Percentiles rank a stretch among this genome's conserved stretches.
phyloP scores from a whole-genome alignment of 2,888 invertebrate genomes.

The Pachycephus smyrnensis region DNA sequence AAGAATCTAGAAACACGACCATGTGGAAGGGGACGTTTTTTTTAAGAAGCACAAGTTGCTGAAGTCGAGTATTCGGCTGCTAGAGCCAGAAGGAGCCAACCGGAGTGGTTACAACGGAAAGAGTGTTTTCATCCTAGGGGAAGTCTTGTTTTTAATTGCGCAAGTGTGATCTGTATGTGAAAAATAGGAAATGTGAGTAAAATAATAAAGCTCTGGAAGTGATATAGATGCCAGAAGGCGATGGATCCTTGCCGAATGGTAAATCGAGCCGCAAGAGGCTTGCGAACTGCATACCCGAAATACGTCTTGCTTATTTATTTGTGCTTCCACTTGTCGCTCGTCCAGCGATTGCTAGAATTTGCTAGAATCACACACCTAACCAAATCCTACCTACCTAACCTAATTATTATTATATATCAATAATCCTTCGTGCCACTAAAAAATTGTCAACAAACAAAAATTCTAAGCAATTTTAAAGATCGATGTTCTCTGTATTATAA shows the following conservation, averaged over 20 bases:
- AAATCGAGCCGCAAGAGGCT: slow-evolving; percentile 26
- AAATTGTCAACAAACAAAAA: background rate
- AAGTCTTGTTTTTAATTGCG: slow-evolving; percentile 5
- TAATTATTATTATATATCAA: background rate
- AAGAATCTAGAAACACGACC: background rate
- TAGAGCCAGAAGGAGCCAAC: background rate
- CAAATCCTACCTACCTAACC: background rate
- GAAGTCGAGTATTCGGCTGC: background rate
- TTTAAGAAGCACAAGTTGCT: background rate
- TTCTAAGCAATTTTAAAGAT: background rate
- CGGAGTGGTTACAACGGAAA: slow-evolving; percentile 4
- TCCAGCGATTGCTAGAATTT: slow-evolving; percentile 20
- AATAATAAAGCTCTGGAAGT: slow-evolving; percentile 7
- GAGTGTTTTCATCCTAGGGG: background rate
- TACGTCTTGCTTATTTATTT: slow-evolving; percentile 2
- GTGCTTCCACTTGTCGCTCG: background rate
- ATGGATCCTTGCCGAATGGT: slow-evolving; percentile 28
- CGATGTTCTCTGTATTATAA: background rate
- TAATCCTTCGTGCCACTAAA: background rate
- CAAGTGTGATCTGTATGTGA: background rate
- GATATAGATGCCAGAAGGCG: slow-evolving; percentile 17
- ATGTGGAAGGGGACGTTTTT: background rate
- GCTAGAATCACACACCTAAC: slow-evolving; percentile 17
- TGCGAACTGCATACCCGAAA: background rate
- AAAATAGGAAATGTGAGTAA: slow-evolving; percentile 38